Evolutionary conservation across 2,797 vertebrate genomes (phyloP).

Genomic region (Setipinna tenuifilis): DNA sequence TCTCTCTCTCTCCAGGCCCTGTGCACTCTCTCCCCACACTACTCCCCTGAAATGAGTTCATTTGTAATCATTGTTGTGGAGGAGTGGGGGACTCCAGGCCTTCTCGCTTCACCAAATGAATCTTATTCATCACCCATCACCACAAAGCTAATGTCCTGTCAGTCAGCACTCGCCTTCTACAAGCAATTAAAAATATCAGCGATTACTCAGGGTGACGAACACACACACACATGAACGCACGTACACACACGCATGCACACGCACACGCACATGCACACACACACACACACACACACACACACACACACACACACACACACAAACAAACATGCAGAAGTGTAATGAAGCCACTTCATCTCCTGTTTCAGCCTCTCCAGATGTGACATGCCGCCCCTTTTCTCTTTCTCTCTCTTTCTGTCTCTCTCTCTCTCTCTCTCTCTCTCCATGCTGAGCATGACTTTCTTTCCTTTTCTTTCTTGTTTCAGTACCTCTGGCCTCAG

Average conservation of each 20-base stretch:
- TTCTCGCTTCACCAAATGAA: neutral
- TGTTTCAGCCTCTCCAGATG: neutral
- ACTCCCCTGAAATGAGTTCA: neutral
- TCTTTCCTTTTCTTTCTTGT: neutral
- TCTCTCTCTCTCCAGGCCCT: too few relatives aligned
- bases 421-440: neutral
- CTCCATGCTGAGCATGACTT: neutral
- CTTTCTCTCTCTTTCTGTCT: too few relatives aligned
- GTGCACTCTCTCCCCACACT: neutral
- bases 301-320: neutral
- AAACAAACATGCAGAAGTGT: neutral
- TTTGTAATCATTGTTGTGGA: neutral
- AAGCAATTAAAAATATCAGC: slow-evolving; percentile 9
- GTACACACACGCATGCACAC: neutral
- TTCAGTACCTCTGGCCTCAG: neutral
- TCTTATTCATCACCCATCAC: slow-evolving; percentile 17
- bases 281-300: neutral
- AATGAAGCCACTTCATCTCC: slow-evolving; percentile 8
- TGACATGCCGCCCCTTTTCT: neutral
- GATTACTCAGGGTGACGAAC: neutral
- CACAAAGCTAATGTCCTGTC: slow-evolving; percentile 18
- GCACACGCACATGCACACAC: neutral
- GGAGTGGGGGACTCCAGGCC: neutral
- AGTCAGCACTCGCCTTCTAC: neutral
- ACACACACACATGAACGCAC: neutral